Evolutionary conservation across 64 coral and sea anemone genomes (phyloP).

Genomic region (Porites lutea): DNA sequence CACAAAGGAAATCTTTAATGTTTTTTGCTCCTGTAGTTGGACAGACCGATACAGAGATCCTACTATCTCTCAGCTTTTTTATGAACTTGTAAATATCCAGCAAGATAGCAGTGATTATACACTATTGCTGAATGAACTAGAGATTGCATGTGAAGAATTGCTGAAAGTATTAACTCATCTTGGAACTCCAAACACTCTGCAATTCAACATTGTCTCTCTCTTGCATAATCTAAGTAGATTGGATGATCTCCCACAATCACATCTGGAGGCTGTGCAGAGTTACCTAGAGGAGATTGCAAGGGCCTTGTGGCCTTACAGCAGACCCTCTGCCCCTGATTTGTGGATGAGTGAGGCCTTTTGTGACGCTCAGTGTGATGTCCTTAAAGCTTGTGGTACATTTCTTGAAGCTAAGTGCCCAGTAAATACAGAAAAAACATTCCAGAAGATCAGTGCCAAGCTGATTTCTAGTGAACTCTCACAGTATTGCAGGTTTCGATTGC

Average conservation of each 20-base stretch:
- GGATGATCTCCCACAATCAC: neutral
- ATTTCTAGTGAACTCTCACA: slow-evolving; percentile 17
- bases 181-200: slow-evolving; percentile 17
- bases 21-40: slow-evolving; percentile 32
- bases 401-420: slow-evolving; percentile 33
- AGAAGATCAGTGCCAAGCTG: slow-evolving; percentile 8
- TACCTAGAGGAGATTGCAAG: slow-evolving; percentile 48
- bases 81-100: slow-evolving; percentile 1
- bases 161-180: slow-evolving; percentile 32
- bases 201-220: slow-evolving; percentile 33
- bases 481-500: slow-evolving; percentile 36
- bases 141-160: slow-evolving; percentile 23
- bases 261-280: slow-evolving; percentile 25
- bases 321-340: slow-evolving; percentile 29
- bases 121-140: slow-evolving; percentile 21
- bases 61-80: slow-evolving; percentile 6
- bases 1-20: neutral
- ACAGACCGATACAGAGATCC: slow-evolving; percentile 23
- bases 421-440: slow-evolving; percentile 37
- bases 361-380: slow-evolving; percentile 41
- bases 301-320: slow-evolving; percentile 38
- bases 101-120: neutral
- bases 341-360: slow-evolving; percentile 33
- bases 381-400: slow-evolving; percentile 43
- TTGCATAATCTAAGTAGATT: slow-evolving; percentile 31